Evolutionary conservation across 2,888 invertebrate species (phyloP).

Genomic region (Cheilosia vulpina): DNA sequence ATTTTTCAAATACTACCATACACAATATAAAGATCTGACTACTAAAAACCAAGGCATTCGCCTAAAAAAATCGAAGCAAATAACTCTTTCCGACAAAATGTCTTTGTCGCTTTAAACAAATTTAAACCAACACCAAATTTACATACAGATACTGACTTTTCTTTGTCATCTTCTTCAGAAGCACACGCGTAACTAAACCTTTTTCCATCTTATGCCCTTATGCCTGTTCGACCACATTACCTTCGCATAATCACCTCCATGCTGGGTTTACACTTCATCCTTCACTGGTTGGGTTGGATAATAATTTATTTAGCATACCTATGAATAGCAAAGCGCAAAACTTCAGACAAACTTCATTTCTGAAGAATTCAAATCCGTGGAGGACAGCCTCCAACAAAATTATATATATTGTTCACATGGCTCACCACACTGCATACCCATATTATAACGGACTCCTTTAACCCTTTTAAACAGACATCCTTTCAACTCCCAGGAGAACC

Average conservation of each 20-base stretch:
- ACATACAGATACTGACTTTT: too few relatives aligned
- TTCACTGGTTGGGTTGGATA: neutral
- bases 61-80: too few relatives aligned
- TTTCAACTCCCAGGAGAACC: neutral
- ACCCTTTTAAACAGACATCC: slow-evolving; percentile 10
- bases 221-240: slow-evolving; percentile 16
- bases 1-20: too few relatives aligned
- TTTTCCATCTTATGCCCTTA: neutral
- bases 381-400: neutral
- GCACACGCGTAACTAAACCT: neutral
- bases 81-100: too few relatives aligned
- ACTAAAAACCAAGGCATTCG: too few relatives aligned
- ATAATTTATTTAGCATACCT: slow-evolving; percentile 48
- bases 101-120: too few relatives aligned
- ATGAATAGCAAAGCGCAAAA: slow-evolving; percentile 57
- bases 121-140: too few relatives aligned
- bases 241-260: slow-evolving; percentile 13
- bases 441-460: neutral
- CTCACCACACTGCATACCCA: neutral
- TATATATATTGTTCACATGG: neutral
- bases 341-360: slow-evolving; percentile 16
- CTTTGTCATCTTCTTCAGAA: neutral
- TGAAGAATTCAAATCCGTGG: slow-evolving; percentile 28
- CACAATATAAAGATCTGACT: too few relatives aligned
- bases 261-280: neutral